These are phyloP conservation scores for Mola mola DNA, from an alignment of 2,113 vertebrate genomes.

Conservation along the genomic window DNA sequence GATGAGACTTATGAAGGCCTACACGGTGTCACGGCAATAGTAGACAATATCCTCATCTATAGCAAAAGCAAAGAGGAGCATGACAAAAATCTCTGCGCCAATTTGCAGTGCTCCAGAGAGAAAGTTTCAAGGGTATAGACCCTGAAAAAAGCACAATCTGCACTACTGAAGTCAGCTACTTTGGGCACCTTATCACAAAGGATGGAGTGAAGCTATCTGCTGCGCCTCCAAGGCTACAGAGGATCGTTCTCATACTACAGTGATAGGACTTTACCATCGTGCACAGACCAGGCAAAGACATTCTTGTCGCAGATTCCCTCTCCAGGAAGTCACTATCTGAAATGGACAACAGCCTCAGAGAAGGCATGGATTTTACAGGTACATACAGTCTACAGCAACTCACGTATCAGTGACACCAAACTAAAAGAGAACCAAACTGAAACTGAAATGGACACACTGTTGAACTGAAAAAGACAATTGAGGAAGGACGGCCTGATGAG, in stretches of 20 bases:
- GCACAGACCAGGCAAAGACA: constrained; percentile 27
- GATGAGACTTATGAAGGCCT: constrained; percentile 26
- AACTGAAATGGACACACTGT: too few relatives aligned
- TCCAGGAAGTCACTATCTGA: constrained; percentile 20
- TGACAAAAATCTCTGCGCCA: background rate
- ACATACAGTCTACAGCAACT: background rate
- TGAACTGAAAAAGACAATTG: background rate
- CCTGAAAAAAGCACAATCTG: constrained; percentile 18
- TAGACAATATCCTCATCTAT: constrained; percentile 1
- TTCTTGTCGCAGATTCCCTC: constrained; percentile 9
- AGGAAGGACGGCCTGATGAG: constrained; percentile 10
- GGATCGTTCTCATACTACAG: constrained; percentile 36
- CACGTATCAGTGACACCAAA: constrained; percentile 17
- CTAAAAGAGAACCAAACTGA: too few relatives aligned
- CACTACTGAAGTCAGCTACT: constrained; percentile 32
- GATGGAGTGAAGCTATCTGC: constrained; percentile 18
- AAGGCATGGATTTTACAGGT: constrained; percentile 38
- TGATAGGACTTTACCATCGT: constrained; percentile 23
- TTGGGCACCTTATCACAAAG: constrained; percentile 12
- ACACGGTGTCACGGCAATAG: too few relatives aligned
- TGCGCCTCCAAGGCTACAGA: constrained; percentile 25
- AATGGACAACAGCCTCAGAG: background rate
- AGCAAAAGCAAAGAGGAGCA: constrained; percentile 8
- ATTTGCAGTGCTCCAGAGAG: constrained; percentile 11
- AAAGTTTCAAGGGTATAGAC: constrained; percentile 22